Percentiles rank a stretch among this genome's conserved stretches.
These are phyloP conservation scores for Motacilla alba DNA, from an alignment of 2,113 vertebrate genomes.

Conservation along the genomic window DNA sequence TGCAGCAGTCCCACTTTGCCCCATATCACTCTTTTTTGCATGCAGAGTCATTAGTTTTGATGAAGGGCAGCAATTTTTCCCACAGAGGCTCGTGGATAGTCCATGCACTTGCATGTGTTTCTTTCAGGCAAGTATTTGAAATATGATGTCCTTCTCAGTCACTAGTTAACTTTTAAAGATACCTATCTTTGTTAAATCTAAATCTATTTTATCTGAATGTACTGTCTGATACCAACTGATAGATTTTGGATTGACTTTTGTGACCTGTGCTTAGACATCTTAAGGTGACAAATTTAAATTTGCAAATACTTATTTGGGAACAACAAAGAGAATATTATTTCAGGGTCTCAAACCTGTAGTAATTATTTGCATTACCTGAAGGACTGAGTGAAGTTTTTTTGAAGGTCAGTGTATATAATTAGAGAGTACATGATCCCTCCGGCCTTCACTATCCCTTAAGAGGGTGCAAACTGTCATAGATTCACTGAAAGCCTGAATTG, in stretches of 20 bases:
- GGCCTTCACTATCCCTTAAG: not conserved
- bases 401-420: not conserved
- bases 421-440: not conserved
- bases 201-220: not conserved
- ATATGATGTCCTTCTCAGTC: not conserved
- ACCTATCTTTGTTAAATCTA: not conserved
- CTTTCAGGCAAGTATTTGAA: not conserved
- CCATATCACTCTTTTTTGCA: not conserved
- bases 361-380: not conserved
- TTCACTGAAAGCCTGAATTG: not conserved
- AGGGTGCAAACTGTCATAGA: not conserved
- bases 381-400: not conserved
- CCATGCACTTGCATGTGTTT: not conserved
- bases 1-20: not conserved
- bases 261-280: not conserved
- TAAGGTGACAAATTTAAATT: not conserved
- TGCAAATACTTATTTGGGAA: not conserved
- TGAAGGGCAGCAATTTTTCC: not conserved
- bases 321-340: not conserved
- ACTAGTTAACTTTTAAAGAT: not conserved
- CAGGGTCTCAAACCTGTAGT: not conserved
- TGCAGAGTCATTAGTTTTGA: not conserved
- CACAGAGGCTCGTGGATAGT: not conserved
- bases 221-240: not conserved
- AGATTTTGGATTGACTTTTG: not conserved